Evolutionary conservation across 1,140 invertebrate species (phyloP), one percentile per base, ranked within the genome.

Genomic region (Amyelois transitella): DNA sequence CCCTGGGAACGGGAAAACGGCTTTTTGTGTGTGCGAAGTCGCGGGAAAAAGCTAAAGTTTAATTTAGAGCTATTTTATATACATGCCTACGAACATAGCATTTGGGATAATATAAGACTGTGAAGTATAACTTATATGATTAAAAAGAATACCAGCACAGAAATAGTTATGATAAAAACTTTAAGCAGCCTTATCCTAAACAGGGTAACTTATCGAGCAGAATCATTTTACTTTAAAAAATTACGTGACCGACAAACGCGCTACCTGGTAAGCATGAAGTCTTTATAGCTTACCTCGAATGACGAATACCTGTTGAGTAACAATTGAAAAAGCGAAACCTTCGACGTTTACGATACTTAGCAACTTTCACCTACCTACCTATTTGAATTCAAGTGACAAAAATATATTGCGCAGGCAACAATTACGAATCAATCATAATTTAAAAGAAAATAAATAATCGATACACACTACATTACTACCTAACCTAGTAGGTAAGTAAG

Each of bases 261-360:
- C n/a, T n/a, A 38, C 32, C 17, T 12, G n/a, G 32, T 38, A 38
- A 38, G 25, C 7, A 28, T 6, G 4, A 32, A 32, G 4, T 1
- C 28, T 14, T 14, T 38, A 38, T 38, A 38, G 32, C 32, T 38
- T 38, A 14, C 32, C 32, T 38, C 32, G 32, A 72, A 77, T 80
- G 79, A 80, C 77, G 75, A 75, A 77, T 74, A 72, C 65, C 64
- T 77, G 66, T 82, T 82, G 74, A 75, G 75, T 78, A 79, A 77
- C 66, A 69, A 73, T 75, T 78, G 76, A 77, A 82, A 80, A 80
- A 84, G 76, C 76, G 79, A 82, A 81, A 82, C 79, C 77, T 85
- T 85, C 66, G 70, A 71, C 72, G 67, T 68, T 75, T 66, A 67
- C 75, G 72, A 73, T 76, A 62, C 66, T 72, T 65, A 72, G 73